phyloP scores from a whole-genome alignment of 2,888 invertebrate species.

The Volucella bombylans region DNA sequence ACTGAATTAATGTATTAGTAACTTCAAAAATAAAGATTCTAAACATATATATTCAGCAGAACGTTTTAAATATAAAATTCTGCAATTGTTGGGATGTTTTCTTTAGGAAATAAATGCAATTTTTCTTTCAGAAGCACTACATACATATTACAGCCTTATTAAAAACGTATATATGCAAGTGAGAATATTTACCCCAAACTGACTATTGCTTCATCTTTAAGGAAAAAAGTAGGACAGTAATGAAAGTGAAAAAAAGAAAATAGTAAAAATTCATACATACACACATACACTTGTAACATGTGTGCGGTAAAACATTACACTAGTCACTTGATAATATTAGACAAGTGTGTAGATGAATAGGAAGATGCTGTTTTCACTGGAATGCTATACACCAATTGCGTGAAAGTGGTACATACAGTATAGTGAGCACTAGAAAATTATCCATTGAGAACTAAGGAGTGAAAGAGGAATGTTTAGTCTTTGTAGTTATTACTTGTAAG shows the following conservation, averaged over 20 bases:
- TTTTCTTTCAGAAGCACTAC: no score
- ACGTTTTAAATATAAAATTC: no score
- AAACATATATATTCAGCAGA: no score
- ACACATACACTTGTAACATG: no score
- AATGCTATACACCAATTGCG: conserved; percentile 18
- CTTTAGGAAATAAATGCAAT: no score
- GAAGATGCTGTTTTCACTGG: conserved; percentile 35
- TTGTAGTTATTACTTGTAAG: neutral
- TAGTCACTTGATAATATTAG: neutral
- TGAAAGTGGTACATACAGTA: conserved; percentile 42
- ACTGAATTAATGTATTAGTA: no score
- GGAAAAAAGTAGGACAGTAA: conserved; percentile 11
- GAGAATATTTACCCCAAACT: no score
- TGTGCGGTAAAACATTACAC: neutral
- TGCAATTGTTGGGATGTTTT: no score
- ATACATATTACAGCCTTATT: no score
- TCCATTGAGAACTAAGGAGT: conserved; percentile 41
- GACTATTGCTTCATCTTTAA: neutral
- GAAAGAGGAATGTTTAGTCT: conserved; percentile 27
- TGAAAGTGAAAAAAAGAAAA: conserved; percentile 31
- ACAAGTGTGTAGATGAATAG: conserved; percentile 17
- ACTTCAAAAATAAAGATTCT: no score
- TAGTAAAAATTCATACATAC: neutral
- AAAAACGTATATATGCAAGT: no score
- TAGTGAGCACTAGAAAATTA: conserved; percentile 9